Base-by-base conservation (phyloP, 2,888 invertebrate genomes). In the Congeria kusceri region DNA sequence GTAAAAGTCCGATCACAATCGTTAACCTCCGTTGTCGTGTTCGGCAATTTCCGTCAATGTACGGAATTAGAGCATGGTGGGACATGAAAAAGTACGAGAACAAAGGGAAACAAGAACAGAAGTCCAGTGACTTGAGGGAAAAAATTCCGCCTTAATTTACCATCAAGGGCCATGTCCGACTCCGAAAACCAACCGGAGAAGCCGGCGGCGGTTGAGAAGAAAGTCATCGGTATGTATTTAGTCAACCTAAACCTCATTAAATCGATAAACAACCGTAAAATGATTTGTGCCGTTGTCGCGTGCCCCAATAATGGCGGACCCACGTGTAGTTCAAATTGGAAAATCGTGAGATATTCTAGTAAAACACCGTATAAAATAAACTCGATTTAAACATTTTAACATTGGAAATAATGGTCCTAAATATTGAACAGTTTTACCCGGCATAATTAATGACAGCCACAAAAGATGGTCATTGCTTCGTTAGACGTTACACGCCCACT, bases 131-230 rank as follows among this genome's bases (percentile, higher is more conserved):
- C 88, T 79, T 61, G 81, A 83, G 85, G 87, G 83, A 86, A 83
- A 86, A 81, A 85, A 79, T 84, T 84, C 86, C 85, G 86, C 86
- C 86, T 85, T 77, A 86, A 63, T 85, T 87, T 91, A 90, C 88
- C 90, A 91, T 89, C 90, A 85, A 86, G 82, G 86, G 92, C 96
- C 96, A 98, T 98, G 98, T 97, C 97, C 96, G 98, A 98, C 96
- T 96, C 97, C 95, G 97, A 97, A 95, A 96, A 96, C 95, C 96
- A 96, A 95, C 95, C 96, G 94, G 95, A 96, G 95, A 95, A 95
- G 94, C 88, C 89, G 95, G 88, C 87, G 83, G 89, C 80, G 72
- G 80, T 95, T 95, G 96, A 96, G 95, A 97, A 98, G 95, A 96
- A 91, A 84, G 76, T 90, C 62, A 88, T 92, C 74, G 91, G 91